Evolutionary conservation across 35 echinoderm and acorn worm species (phyloP).

Genomic region (Ophioderma brevispina): DNA sequence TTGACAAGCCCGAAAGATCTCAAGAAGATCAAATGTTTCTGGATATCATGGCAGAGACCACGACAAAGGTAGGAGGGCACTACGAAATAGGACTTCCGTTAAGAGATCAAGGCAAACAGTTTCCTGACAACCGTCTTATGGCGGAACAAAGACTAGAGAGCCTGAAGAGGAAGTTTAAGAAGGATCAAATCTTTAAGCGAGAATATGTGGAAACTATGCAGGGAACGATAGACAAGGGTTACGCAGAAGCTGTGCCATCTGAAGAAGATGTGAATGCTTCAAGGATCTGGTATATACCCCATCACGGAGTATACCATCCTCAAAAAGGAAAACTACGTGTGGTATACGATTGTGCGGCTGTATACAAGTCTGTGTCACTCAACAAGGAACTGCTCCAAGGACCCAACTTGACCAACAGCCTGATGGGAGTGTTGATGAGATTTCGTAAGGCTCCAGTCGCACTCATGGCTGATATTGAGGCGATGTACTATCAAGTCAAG

Average conservation of each 20-base stretch:
- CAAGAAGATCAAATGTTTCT: slow-evolving; percentile 62
- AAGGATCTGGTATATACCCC: slow-evolving; percentile 67
- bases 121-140: slow-evolving; percentile 66
- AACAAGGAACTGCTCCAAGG: slow-evolving; percentile 67
- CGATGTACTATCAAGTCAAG: slow-evolving; percentile 70
- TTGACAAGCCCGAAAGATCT: slow-evolving; percentile 52
- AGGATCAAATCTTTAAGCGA: slow-evolving; percentile 3
- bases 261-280: slow-evolving; percentile 28
- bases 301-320: slow-evolving; percentile 64
- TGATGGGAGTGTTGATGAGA: slow-evolving; percentile 60
- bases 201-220: slow-evolving; percentile 42
- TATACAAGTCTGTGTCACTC: slow-evolving; percentile 50
- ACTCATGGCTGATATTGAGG: slow-evolving; percentile 59
- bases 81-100: slow-evolving; percentile 78
- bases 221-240: slow-evolving; percentile 35
- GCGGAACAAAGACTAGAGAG: slow-evolving; percentile 40
- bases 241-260: slow-evolving; percentile 35
- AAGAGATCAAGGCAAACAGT: slow-evolving; percentile 7
- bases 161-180: slow-evolving; percentile 42
- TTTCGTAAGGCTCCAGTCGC: slow-evolving; percentile 72
- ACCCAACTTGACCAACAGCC: slow-evolving; percentile 67
- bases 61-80: slow-evolving; percentile 51
- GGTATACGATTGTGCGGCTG: slow-evolving; percentile 61
- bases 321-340: slow-evolving; percentile 57
- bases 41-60: slow-evolving; percentile 41